phyloP scores from a whole-genome alignment of 2,888 invertebrate genomes.

The Petrolisthes cinctipes region DNA sequence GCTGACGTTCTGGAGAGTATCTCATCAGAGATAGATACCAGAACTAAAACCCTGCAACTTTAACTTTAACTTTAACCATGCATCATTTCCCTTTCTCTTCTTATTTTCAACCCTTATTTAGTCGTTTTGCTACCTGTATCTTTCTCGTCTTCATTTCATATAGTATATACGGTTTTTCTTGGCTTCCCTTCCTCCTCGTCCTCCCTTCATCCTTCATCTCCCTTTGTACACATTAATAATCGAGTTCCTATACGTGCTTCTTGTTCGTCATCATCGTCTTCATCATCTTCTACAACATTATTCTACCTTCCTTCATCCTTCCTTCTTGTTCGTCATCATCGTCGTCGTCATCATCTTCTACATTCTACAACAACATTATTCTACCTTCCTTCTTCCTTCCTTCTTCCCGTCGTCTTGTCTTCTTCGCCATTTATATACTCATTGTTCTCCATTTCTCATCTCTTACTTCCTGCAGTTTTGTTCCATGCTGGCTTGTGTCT shows the following conservation, averaged over 20 bases:
- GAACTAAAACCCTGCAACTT: no score
- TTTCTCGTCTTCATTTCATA: slow-evolving; percentile 11
- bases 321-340: neutral
- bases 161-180: neutral
- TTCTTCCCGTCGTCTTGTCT: neutral
- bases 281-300: neutral
- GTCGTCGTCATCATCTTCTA: slow-evolving; percentile 1
- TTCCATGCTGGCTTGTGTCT: neutral
- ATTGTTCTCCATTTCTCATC: neutral
- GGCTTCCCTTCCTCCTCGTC: neutral
- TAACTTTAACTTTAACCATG: neutral
- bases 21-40: no score
- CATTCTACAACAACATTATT: neutral
- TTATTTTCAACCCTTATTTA: neutral
- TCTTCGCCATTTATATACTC: neutral
- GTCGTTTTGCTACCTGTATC: neutral
- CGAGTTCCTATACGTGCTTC: neutral
- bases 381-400: neutral
- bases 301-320: neutral
- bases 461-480: neutral
- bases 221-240: no score
- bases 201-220: neutral
- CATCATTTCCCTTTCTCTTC: neutral
- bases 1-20: no score
- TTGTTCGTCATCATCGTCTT: neutral